A percentile compares a stretch with the other conserved stretches of the same genome.
These are phyloP conservation scores for Aromia moschata DNA, from an alignment of 2,888 invertebrate species.

Conservation along the genomic window DNA sequence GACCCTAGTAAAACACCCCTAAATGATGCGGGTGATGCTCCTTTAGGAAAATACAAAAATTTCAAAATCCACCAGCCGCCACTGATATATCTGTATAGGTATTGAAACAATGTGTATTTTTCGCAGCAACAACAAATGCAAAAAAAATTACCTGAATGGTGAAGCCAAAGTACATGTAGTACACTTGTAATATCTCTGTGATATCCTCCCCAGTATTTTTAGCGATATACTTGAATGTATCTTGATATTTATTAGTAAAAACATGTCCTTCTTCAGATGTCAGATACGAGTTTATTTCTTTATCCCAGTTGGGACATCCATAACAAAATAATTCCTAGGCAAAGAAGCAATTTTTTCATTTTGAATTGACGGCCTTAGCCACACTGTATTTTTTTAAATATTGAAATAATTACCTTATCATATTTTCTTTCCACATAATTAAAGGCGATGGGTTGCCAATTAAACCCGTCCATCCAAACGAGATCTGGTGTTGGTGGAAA, in stretches of 20 bases:
- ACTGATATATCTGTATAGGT: no score
- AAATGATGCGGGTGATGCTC: no score
- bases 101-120: no score
- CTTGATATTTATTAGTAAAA: constrained; percentile 58
- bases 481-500: constrained; percentile 69
- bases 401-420: constrained; percentile 41
- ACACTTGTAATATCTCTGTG: constrained; percentile 66
- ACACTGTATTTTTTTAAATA: no score
- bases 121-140: no score
- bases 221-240: constrained; percentile 64
- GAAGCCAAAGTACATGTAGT: constrained; percentile 65
- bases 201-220: constrained; percentile 64
- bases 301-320: constrained; percentile 35
- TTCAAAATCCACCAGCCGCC: no score
- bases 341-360: not conserved
- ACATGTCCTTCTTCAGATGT: constrained; percentile 60
- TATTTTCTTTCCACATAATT: constrained; percentile 37
- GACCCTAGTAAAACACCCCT: no score
- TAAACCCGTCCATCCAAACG: constrained; percentile 65
- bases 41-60: no score
- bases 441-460: constrained; percentile 55
- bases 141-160: constrained; percentile 41
- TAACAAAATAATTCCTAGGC: constrained; percentile 39
- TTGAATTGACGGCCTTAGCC: not conserved
- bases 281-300: constrained; percentile 18